phyloP scores from a whole-genome alignment of 2,113 vertebrate genomes.

The Pseudopipra pipra region DNA sequence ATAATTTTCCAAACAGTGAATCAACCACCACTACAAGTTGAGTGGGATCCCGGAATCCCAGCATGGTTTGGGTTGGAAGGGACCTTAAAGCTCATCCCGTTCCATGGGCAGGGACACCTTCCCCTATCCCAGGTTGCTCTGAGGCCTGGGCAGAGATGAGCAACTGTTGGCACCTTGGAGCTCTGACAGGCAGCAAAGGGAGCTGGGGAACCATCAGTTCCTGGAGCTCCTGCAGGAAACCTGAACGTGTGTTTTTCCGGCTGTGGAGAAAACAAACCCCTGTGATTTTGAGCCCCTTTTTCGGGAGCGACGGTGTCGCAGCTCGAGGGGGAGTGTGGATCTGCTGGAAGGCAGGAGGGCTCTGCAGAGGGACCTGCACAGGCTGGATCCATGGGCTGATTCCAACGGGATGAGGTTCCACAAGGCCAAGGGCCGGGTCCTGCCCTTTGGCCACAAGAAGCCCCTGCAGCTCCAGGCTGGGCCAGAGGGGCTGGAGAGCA shows the following conservation, averaged over 20 bases:
- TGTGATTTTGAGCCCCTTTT: not conserved
- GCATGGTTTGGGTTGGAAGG: not conserved
- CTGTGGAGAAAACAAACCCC: accelerated
- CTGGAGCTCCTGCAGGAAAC: not conserved
- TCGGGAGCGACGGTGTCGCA: not conserved
- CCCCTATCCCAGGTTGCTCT: not conserved
- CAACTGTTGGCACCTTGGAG: not conserved
- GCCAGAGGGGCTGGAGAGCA: too few species aligned
- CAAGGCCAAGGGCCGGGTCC: too few species aligned
- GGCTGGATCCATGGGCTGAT: too few species aligned
- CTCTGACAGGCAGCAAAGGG: not conserved
- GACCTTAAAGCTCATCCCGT: not conserved
- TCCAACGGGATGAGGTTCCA: too few species aligned
- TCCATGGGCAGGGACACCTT: not conserved
- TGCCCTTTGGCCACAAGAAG: too few species aligned
- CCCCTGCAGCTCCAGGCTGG: too few species aligned
- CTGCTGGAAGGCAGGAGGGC: too few species aligned
- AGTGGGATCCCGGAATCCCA: not conserved
- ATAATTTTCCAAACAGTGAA: not conserved
- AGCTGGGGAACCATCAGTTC: not conserved
- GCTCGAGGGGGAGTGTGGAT: not conserved
- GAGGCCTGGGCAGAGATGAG: not conserved
- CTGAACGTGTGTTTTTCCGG: accelerated
- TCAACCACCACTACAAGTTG: not conserved
- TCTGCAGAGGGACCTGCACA: too few species aligned